phyloP scores from a whole-genome alignment of 2,888 invertebrate genomes.

The Amiota mariae region DNA sequence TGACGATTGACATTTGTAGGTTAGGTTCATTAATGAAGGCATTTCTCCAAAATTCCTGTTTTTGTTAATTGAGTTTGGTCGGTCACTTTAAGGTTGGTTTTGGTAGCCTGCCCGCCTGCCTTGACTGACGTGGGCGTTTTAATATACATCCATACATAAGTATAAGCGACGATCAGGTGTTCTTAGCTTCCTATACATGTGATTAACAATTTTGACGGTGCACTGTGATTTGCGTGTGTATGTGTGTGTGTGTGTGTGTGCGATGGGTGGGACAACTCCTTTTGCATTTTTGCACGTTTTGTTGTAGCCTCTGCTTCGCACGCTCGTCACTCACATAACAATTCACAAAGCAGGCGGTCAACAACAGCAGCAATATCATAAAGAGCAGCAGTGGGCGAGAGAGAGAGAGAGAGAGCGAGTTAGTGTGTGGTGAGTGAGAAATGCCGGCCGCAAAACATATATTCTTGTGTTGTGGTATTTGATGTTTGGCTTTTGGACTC shows the following conservation, averaged over 20 bases:
- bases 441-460: constrained; percentile 13
- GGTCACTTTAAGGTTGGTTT: too few species aligned
- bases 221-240: not conserved
- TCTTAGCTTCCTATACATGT: not conserved
- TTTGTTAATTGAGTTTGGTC: not conserved
- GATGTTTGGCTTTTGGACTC: constrained; percentile 16
- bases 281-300: constrained; percentile 12
- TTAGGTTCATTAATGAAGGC: constrained; percentile 3
- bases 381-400: too few species aligned
- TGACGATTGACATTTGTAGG: constrained; percentile 19
- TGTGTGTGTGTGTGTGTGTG: not conserved
- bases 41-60: not conserved
- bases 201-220: not conserved
- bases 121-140: constrained; percentile 18
- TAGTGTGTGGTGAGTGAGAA: not conserved
- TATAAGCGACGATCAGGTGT: constrained; percentile 11
- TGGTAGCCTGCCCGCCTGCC: too few species aligned
- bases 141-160: not conserved
- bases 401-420: not conserved
- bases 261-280: constrained; percentile 8
- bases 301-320: constrained; percentile 24
- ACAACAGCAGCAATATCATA: too few species aligned
- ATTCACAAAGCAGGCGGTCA: too few species aligned
- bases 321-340: too few species aligned
- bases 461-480: constrained; percentile 2